phyloP scores from a whole-genome alignment of 2,113 vertebrate species.

The Thunnus thynnus region DNA sequence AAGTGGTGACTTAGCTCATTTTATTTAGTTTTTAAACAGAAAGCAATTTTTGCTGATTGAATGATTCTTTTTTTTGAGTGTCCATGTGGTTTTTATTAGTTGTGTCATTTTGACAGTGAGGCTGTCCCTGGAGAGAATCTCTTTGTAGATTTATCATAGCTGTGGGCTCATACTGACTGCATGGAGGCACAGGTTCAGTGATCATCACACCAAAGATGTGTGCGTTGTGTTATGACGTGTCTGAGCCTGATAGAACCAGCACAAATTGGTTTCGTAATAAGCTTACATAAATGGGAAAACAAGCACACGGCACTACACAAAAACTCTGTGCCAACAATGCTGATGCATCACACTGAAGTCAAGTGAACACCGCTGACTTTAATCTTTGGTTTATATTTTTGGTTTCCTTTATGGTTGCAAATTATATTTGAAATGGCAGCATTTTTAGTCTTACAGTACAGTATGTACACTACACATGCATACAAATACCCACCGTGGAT shows the following conservation, averaged over 20 bases:
- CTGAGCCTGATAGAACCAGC: conserved; percentile 9
- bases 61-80: not conserved
- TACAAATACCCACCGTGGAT: not conserved
- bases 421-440: not conserved
- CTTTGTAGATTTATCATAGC: conserved; percentile 2
- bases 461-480: not conserved
- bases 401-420: conserved; percentile 2
- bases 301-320: not conserved
- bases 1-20: not conserved
- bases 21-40: not conserved
- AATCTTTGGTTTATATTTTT: conserved; percentile 1
- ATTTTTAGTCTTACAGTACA: not conserved
- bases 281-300: conserved; percentile 58
- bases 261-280: conserved; percentile 56
- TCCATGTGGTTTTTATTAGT: conserved; percentile 9
- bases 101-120: conserved; percentile 23
- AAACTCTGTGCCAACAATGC: not conserved
- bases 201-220: conserved; percentile 22
- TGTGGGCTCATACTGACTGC: conserved; percentile 16
- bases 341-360: conserved; percentile 10
- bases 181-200: conserved; percentile 40
- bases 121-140: conserved; percentile 6
- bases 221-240: conserved; percentile 19
- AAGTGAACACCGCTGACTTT: conserved; percentile 8
- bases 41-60: not conserved